These are phyloP conservation scores for Meloe dianella DNA, from an alignment of 2,888 invertebrate genomes.

Conservation along the genomic window DNA sequence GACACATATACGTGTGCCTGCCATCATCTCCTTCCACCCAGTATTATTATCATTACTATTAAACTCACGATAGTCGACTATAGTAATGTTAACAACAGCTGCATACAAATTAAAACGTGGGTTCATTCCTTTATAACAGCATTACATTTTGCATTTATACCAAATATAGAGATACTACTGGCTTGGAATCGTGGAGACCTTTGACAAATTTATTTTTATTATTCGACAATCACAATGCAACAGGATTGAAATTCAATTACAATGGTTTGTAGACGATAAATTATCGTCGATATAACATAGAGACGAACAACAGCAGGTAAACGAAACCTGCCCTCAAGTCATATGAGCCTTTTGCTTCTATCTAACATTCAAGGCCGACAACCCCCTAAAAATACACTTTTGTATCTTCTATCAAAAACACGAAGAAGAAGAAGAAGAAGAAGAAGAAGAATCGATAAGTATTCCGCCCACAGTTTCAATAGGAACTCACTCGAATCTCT, in stretches of 20 bases:
- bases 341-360: constrained; percentile 9
- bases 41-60: constrained; percentile 37
- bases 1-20: constrained; percentile 36
- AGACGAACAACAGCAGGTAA: constrained; percentile 40
- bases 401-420: constrained; percentile 4
- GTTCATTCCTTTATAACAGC: constrained; percentile 28
- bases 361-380: constrained; percentile 30
- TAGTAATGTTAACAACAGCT: too few relatives aligned
- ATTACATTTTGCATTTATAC: too few relatives aligned
- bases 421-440: neutral
- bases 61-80: constrained; percentile 36
- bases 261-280: too few relatives aligned
- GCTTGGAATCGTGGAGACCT: constrained; percentile 23
- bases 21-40: constrained; percentile 28
- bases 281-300: constrained; percentile 14
- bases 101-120: constrained; percentile 42
- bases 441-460: neutral
- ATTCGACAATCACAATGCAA: constrained; percentile 34
- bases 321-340: constrained; percentile 33
- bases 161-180: constrained; percentile 27
- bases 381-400: constrained; percentile 19
- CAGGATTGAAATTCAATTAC: neutral
- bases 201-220: constrained; percentile 35
- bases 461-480: neutral
- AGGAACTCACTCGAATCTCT: too few relatives aligned